These are phyloP conservation scores for Plagodis dolabraria DNA, from an alignment of 2,888 invertebrate genomes.

Conservation along the genomic window DNA sequence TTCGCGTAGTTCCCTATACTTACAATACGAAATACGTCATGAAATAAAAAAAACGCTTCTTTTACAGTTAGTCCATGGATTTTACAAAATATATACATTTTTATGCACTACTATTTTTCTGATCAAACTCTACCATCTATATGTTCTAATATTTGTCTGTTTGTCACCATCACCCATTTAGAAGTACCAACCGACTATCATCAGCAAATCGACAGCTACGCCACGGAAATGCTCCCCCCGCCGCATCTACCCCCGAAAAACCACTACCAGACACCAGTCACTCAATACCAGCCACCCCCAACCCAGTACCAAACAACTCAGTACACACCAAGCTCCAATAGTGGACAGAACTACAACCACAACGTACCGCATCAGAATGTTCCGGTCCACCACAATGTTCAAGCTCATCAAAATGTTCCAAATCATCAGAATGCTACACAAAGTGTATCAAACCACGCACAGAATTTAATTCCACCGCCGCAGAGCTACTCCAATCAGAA, in stretches of 20 bases:
- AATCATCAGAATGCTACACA: slow-evolving; percentile 6
- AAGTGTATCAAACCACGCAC: slow-evolving; percentile 12
- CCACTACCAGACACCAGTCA: slow-evolving; percentile 68
- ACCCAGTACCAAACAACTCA: slow-evolving; percentile 42
- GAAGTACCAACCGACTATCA: slow-evolving; percentile 75
- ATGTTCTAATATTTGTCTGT: slow-evolving; percentile 55
- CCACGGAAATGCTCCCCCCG: slow-evolving; percentile 73
- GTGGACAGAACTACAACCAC: slow-evolving; percentile 34
- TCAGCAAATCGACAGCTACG: slow-evolving; percentile 80
- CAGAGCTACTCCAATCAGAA: slow-evolving; percentile 25
- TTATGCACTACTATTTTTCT: slow-evolving; percentile 27
- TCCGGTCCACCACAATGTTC: slow-evolving; percentile 2
- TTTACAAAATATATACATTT: neutral
- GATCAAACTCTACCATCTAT: slow-evolving; percentile 37
- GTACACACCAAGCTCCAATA: slow-evolving; percentile 22
- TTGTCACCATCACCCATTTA: slow-evolving; percentile 47
- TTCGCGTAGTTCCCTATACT: too few relatives aligned
- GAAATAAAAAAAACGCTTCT: too few relatives aligned
- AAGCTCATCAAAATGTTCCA: slow-evolving; percentile 8
- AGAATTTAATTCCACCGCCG: slow-evolving; percentile 20
- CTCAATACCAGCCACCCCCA: slow-evolving; percentile 64
- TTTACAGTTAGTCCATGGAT: too few relatives aligned
- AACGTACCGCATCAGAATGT: slow-evolving; percentile 9
- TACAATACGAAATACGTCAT: too few relatives aligned
- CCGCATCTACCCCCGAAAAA: slow-evolving; percentile 71